Conservation (phyloP, 1,140 invertebrate species). For the Drosophila truncata region DNA sequence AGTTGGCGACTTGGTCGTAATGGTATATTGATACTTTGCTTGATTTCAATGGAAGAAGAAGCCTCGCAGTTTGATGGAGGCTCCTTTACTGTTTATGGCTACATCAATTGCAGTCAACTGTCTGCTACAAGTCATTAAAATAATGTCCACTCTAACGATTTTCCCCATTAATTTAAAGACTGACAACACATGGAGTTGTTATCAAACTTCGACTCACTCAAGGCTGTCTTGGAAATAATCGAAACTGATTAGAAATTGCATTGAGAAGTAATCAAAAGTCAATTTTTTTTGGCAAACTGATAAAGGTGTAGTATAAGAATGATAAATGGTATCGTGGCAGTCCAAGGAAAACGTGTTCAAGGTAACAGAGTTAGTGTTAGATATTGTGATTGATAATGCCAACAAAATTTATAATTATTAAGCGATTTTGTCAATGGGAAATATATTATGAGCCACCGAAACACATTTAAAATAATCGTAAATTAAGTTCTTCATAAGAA, state of each 20-base stretch:
- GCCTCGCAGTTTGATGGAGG: slow-evolving; percentile 1
- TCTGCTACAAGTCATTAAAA: slow-evolving; percentile 2
- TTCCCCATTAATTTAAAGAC: slow-evolving; percentile 20
- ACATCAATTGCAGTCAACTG: slow-evolving; percentile 1
- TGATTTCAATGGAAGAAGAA: slow-evolving; percentile 16
- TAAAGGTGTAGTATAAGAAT: slow-evolving; percentile 4
- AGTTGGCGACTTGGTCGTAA: slow-evolving; percentile 35
- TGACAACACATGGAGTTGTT: slow-evolving; percentile 12
- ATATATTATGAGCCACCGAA: not conserved
- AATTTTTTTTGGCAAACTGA: slow-evolving; percentile 19
- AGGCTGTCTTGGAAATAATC: slow-evolving; percentile 39
- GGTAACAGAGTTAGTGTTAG: not conserved
- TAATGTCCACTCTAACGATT: slow-evolving; percentile 2
- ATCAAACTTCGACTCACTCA: slow-evolving; percentile 32
- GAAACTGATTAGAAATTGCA: slow-evolving; percentile 34
- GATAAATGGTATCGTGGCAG: slow-evolving; percentile 10
- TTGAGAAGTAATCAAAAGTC: slow-evolving; percentile 22
- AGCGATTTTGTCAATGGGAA: slow-evolving; percentile 6
- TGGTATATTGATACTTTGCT: slow-evolving; percentile 22
- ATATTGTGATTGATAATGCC: slow-evolving; percentile 12
- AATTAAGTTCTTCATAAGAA: slow-evolving; percentile 8
- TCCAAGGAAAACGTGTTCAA: slow-evolving; percentile 14
- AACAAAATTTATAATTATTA: not conserved
- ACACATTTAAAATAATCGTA: slow-evolving; percentile 19
- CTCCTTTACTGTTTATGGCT: slow-evolving; percentile 2